Conservation (phyloP, 2,888 invertebrate genomes). For the Pinctada fucata region DNA sequence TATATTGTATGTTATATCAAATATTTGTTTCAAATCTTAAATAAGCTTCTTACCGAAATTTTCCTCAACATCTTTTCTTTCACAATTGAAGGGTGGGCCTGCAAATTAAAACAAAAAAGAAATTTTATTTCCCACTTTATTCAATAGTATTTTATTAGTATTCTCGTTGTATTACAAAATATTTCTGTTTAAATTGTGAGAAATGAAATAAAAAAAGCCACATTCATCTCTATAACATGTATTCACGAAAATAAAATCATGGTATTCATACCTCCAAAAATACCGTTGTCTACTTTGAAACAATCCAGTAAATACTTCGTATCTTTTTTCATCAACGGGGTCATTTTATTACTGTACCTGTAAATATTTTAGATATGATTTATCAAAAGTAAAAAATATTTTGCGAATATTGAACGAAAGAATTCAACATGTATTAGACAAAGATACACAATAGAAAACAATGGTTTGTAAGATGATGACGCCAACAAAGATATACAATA, state of each 20-base stretch:
- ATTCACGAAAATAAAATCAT: too few relatives aligned
- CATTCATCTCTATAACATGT: not conserved
- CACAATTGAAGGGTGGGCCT: conserved; percentile 58
- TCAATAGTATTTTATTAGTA: too few relatives aligned
- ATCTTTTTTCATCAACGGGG: conserved; percentile 45
- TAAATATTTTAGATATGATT: not conserved
- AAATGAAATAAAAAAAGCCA: not conserved
- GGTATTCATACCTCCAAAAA: conserved; percentile 49
- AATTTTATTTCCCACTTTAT: too few relatives aligned
- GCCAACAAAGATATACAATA: too few relatives aligned
- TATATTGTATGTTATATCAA: too few relatives aligned
- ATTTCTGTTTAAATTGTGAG: too few relatives aligned
- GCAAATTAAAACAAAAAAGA: not conserved
- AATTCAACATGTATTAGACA: too few relatives aligned
- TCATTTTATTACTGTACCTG: conserved; percentile 50
- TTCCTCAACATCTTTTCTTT: conserved; percentile 42
- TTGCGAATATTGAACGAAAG: not conserved
- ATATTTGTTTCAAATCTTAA: too few relatives aligned
- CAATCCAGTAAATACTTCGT: conserved; percentile 53
- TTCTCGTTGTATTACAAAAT: too few relatives aligned
- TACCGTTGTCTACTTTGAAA: conserved; percentile 50
- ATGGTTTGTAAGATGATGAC: too few relatives aligned
- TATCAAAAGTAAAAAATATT: not conserved
- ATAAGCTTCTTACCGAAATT: conserved; percentile 43
- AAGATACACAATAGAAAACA: too few relatives aligned